Base-by-base conservation (phyloP, 2,797 vertebrate genomes). In the Rallus crepitans region DNA sequence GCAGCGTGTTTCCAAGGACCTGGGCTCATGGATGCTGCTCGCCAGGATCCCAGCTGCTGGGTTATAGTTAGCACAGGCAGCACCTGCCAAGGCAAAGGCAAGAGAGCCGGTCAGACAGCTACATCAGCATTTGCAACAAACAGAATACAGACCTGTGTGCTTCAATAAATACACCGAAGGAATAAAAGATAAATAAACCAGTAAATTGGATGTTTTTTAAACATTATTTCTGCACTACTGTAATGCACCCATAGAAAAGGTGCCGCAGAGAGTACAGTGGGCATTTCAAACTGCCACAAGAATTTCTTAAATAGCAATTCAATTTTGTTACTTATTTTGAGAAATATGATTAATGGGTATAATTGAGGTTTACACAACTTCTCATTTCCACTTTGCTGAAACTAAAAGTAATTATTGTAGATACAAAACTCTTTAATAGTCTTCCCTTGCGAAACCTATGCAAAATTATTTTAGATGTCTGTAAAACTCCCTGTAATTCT, bases 41-140 rank as follows among this genome's bases (percentile, higher is more conserved):
- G 37, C 37, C 37, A 37, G 37, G 37, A 37, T 37, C 37, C 1
- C 1, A 1, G 19, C 57, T 27, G 39, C 0, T 0, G 27, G 23
- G 53, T 28, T 64, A 42, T 11, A 35, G 63, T 37, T 16, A 42
- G 31, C 10, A 19, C 57, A 37, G 57, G 39, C 52, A 93, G 50
- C 42, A 47, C 25, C 28, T 40, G n/a, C 30, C 42, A 40, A 39
- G 14, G 48, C 23, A 53, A 39, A 65, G 69, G 12, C 85, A 11
- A 45, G 18, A 45, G 7, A 45, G 42, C 42, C 42, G 42, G 56
- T 39, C 33, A 40, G 50, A 75, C 45, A 37, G 35, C 52, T 76
- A 48, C 75, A 13, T 17, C 31, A 75, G 27, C 18, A 45, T 9
- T 52, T 65, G 33, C 69, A 39, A 23, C 39, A 73, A 75, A 50